Evolutionary conservation across 2,797 vertebrate species (phyloP).

Genomic region (Clarias pachynema): DNA sequence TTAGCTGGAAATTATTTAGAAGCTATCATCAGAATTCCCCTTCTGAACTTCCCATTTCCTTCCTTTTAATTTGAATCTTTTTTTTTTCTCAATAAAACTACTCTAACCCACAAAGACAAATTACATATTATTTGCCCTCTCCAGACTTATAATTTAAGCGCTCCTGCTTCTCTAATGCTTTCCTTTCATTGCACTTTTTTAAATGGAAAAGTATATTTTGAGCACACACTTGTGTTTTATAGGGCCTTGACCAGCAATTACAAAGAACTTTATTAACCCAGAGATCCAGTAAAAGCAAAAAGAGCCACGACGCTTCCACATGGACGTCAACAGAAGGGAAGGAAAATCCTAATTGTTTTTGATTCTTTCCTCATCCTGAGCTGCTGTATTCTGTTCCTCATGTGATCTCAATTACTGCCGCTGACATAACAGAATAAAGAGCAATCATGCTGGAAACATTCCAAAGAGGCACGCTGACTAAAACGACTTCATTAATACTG

Average conservation of each 20-base stretch:
- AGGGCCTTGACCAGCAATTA: slow-evolving; percentile 42
- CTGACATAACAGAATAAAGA: slow-evolving; percentile 56
- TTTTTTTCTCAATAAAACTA: background rate
- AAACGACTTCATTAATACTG: slow-evolving; percentile 31
- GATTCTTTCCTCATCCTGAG: slow-evolving; percentile 6
- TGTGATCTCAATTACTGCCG: slow-evolving; percentile 63
- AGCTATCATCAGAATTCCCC: background rate
- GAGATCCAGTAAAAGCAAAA: slow-evolving; percentile 20
- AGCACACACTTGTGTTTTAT: slow-evolving; percentile 32
- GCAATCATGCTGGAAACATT: slow-evolving; percentile 50
- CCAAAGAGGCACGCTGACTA: slow-evolving; percentile 55
- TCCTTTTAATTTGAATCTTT: background rate
- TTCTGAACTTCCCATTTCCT: background rate
- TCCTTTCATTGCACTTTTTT: slow-evolving; percentile 35
- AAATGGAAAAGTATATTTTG: slow-evolving; percentile 15
- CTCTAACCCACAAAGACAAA: background rate
- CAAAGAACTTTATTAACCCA: slow-evolving; percentile 39
- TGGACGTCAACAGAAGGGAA: background rate
- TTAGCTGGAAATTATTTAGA: background rate
- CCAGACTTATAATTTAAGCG: slow-evolving; percentile 1
- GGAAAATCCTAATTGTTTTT: slow-evolving; percentile 7
- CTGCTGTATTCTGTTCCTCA: slow-evolving; percentile 11
- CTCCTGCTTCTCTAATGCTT: background rate
- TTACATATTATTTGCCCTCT: background rate
- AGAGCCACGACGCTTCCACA: slow-evolving; percentile 6